Base-by-base conservation (phyloP, 2,888 invertebrate species). In the Cylloceria caligata region DNA sequence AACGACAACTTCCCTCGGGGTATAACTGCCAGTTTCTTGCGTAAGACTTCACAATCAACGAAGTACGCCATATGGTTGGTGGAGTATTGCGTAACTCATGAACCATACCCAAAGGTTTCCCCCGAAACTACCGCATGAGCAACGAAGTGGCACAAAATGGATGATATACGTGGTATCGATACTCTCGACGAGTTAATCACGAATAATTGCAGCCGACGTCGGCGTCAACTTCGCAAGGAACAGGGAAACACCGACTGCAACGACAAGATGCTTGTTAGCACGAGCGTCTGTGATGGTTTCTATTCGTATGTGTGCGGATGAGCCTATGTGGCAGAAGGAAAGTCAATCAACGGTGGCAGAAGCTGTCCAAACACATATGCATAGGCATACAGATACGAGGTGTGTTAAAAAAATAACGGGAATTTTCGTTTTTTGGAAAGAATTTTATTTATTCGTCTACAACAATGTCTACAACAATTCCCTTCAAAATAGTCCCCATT, bases 161-260 rank as follows among this genome's bases (percentile, higher is more conserved):
- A 57, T 27, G 39, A 69, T 42, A 39, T 27, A 57, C 27, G 19
- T n/a, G 30, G 27, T 57, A 69, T 69, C 57, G 57, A 69, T 42
- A 69, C 55, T 39, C 24, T 13, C 42, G 52, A 16, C 30, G 55
- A 69, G 55, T 69, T 69, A 30, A 57, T 39, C 55, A 19, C 2
- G 69, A 42, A 57, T 69, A 69, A 42, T 69, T 69, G 69, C 27
- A 16, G 55, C 39, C 42, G 69, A 27, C 21, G 39, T 16, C 7
- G 55, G n/a, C 42, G 55, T 69, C 69, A 57, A 69, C 57, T 69
- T n/a, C 55, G 69, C 39, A 42, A 19, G 9, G 3, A 19, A 16
- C 34, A 16, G 36, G 52, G 49, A 19, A 27, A 39, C 69, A 27
- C 13, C 52, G 36, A 39, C 49, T 52, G 68, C 34, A 13, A 39